Evolutionary conservation across 2,797 vertebrate species (phyloP).

Genomic region (Crenuchus spilurus): DNA sequence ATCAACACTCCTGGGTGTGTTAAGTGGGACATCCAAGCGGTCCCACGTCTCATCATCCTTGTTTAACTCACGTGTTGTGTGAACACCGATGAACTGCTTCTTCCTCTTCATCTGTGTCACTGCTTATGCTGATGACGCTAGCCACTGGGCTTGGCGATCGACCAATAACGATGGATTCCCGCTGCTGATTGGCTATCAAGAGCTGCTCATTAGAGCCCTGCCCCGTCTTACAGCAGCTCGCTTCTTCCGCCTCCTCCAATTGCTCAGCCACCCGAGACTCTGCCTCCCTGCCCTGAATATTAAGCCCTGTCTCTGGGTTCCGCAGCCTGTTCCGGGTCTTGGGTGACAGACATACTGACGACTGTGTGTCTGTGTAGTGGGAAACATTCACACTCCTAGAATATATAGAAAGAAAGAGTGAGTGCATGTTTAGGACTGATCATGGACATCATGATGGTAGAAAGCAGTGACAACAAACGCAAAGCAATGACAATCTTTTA

Average conservation of each 20-base stretch:
- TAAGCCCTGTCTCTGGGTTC: slow-evolving; percentile 71
- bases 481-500: too few relatives aligned
- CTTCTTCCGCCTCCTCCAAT: slow-evolving; percentile 68
- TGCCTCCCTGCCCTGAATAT: slow-evolving; percentile 70
- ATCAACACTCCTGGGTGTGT: too few relatives aligned
- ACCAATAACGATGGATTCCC: slow-evolving; percentile 85
- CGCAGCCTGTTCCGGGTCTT: slow-evolving; percentile 81
- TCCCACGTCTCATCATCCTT: too few relatives aligned
- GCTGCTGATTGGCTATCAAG: slow-evolving; percentile 74
- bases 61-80: slow-evolving; percentile 81
- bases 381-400: slow-evolving; percentile 81
- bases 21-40: too few relatives aligned
- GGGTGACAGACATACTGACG: slow-evolving; percentile 84
- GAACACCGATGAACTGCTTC: slow-evolving; percentile 73
- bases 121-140: slow-evolving; percentile 94
- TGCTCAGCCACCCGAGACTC: slow-evolving; percentile 64
- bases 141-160: slow-evolving; percentile 88
- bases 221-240: slow-evolving; percentile 72
- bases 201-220: slow-evolving; percentile 71
- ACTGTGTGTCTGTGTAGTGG: slow-evolving; percentile 82
- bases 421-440: too few relatives aligned
- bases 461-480: too few relatives aligned
- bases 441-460: too few relatives aligned
- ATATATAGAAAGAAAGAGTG: too few relatives aligned
- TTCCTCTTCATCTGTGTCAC: slow-evolving; percentile 88